Evolutionary conservation across 2,113 vertebrate genomes (phyloP).

Genomic region (Mesocricetus auratus): DNA sequence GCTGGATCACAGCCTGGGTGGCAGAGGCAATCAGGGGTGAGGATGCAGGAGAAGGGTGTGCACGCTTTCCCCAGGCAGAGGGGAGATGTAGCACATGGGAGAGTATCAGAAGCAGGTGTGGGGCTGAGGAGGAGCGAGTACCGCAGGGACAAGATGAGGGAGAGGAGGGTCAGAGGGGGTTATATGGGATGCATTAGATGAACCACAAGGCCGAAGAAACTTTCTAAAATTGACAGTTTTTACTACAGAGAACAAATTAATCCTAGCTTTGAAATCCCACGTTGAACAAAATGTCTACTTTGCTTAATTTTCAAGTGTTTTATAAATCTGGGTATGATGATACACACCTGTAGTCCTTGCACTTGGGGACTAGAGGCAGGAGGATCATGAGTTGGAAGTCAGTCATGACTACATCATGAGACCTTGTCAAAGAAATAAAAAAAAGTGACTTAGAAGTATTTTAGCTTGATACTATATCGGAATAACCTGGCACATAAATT

Average conservation of each 20-base stretch:
- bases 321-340: background rate
- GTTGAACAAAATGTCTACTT: background rate
- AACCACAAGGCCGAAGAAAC: background rate
- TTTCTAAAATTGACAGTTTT: background rate
- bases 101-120: accelerated
- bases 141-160: background rate
- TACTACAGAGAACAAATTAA: background rate
- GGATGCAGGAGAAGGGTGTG: background rate
- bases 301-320: constrained; percentile 21
- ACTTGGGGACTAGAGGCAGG: background rate
- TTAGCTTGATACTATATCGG: background rate
- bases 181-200: background rate
- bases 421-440: background rate
- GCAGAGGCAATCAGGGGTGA: background rate
- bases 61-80: background rate
- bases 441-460: background rate
- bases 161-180: no score
- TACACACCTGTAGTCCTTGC: background rate
- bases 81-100: background rate
- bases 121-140: background rate
- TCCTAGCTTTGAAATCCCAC: background rate
- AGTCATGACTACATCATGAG: no score
- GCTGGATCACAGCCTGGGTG: background rate
- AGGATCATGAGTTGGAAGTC: background rate
- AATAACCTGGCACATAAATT: background rate